Percentiles rank a stretch among this genome's conserved stretches.
These are phyloP conservation scores for Litoditis marina DNA, from an alignment of 2,888 invertebrate genomes.

Conservation along the genomic window DNA sequence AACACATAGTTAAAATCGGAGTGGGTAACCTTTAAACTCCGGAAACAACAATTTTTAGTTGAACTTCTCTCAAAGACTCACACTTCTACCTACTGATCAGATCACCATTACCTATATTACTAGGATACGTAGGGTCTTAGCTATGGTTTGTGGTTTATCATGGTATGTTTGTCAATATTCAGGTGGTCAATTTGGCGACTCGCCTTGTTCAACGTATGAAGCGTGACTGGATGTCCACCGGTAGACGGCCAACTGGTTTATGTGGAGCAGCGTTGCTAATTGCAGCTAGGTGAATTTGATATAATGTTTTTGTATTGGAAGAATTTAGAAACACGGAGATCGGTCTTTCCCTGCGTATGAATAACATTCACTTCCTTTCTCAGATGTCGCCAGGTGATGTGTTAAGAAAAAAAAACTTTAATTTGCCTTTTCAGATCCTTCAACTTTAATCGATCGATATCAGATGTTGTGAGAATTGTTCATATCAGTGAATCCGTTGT, in stretches of 20 bases:
- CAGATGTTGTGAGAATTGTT: slow-evolving; percentile 58
- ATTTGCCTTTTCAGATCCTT: slow-evolving; percentile 24
- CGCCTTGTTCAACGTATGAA: slow-evolving; percentile 95
- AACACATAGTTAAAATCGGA: too few relatives aligned
- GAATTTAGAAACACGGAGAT: too few relatives aligned
- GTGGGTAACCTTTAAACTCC: too few relatives aligned
- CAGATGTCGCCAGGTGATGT: too few relatives aligned
- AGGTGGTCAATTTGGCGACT: slow-evolving; percentile 86
- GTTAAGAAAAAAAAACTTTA: not conserved
- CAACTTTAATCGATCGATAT: slow-evolving; percentile 57
- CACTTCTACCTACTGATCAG: too few relatives aligned
- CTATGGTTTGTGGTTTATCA: not conserved
- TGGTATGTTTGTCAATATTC: not conserved
- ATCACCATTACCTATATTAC: too few relatives aligned
- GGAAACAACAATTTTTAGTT: too few relatives aligned
- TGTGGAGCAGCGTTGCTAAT: slow-evolving; percentile 95
- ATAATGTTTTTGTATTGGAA: not conserved
- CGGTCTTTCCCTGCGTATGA: too few relatives aligned
- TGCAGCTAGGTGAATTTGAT: slow-evolving; percentile 72
- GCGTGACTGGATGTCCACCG: slow-evolving; percentile 92
- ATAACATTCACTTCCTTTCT: too few relatives aligned
- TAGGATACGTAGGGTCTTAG: too few relatives aligned
- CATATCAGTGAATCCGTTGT: slow-evolving; percentile 60
- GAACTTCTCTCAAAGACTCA: too few relatives aligned
- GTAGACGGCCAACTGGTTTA: slow-evolving; percentile 89